Base-by-base conservation (phyloP, 2,113 vertebrate genomes). In the Isichthys henryi region DNA sequence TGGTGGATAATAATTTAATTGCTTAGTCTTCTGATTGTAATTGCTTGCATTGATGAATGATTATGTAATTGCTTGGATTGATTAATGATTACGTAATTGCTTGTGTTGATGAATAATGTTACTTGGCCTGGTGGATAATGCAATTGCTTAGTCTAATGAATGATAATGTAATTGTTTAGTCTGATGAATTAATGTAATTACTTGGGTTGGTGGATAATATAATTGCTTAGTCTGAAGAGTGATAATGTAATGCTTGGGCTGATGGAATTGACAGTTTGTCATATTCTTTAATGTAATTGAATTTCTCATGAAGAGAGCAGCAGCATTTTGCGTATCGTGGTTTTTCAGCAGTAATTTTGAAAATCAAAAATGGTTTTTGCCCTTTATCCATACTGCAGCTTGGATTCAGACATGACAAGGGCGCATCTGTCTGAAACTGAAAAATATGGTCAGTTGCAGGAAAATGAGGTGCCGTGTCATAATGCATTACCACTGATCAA, bases 231-330 rank as follows among this genome's bases (percentile, higher is more conserved):
- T 52, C 86, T 92, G 90, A 91, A 88, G 89, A 89, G 91, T 89
- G 84, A 70, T 88, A 89, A 90, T 89, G 90, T 62, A 88, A 91
- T 91, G 21, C 70, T 39, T 43, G 52, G 19, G 89, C 88, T 91
- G 90, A 91, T 92, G 89, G 86, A 91, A 92, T 88, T 90, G 89
- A 66, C 88, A 85, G 91, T 91, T 89, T 90, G 89, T 92, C 92
- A 84, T 35, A n/a, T 35, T 13, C 58, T 48, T 58, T 3, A 83
- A 89, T 88, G 49, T 23, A 46, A 56, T 70, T 86, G 43, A 88
- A 92, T 91, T 90, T 80, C 90, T 91, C 92, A 62, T 80, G 27
- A 46, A 45, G 43, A 45, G 52, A 85, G 35, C 45, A 52, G 62
- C 87, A 91, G 87, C 66, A 74, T 53, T 77, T 91, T 89, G 90